Evolutionary conservation across 2,797 vertebrate species (phyloP), one percentile per base, ranked within the genome.

Genomic region (Glyptemys insculpta): DNA sequence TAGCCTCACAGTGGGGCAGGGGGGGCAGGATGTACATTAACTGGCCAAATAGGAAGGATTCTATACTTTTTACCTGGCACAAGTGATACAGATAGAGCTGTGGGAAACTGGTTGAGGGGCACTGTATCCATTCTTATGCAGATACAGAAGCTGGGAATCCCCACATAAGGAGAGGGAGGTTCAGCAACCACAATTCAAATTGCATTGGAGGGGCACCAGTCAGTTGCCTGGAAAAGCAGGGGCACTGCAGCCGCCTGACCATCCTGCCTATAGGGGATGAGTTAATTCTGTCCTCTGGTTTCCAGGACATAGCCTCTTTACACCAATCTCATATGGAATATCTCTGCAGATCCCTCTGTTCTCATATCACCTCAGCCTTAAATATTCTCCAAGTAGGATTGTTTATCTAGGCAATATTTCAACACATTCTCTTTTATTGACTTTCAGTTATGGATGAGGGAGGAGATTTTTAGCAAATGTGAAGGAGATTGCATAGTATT

Each of bases 321-420:
- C 79, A 14, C 57, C 74, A 2, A 19, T 23, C 57, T 37, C 8
- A 0, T 2, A 5, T 12, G 6, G 68, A 7, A 1, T 1, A 4
- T 27, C 37, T 57, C 29, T 83, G 72, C 49, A 81, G 29, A 21
- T n/a, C 50, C 41, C 72, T 21, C 78, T 54, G 1, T 15, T 88
- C 83, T 27, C 19, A 18, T 12, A 52, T 44, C 12, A 65, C 5
- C 19, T n/a, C 56, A 23, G 6, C 37, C 16, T 68, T 37, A 62
- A 87, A 62, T 4, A 2, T n/a, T 85, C 25, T 56, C 79, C 25
- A 91, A 49, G 59, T 23, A 27, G 15, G 53, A 93, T 5, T 2
- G 0, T 31, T 90, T 34, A 27, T n/a, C 29, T 50, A 56, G 15
- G 25, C 18, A 82, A 87, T 88, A 79, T 11, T 25, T 34, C 52